Percentiles rank a stretch among this genome's conserved stretches.
These are phyloP conservation scores for Caracal caracal DNA, from an alignment of 2,113 vertebrate species.

Conservation along the genomic window DNA sequence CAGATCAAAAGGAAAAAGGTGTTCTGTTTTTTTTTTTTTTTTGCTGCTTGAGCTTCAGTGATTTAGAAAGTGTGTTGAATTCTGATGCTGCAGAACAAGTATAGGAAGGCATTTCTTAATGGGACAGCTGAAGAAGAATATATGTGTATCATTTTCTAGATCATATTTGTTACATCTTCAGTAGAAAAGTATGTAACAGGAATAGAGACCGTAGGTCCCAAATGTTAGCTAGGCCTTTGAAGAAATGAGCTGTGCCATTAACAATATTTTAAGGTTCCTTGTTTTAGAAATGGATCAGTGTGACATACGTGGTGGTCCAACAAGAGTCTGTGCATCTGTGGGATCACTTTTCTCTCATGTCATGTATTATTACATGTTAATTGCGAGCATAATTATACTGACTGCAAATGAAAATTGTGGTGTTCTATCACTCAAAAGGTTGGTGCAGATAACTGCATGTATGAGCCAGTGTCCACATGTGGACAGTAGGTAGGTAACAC, in stretches of 20 bases:
- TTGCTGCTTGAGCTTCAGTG: not conserved
- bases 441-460: constrained; percentile 48
- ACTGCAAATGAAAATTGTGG: constrained; percentile 63
- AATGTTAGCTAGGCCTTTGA: constrained; percentile 2
- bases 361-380: constrained; percentile 63
- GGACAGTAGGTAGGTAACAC: not conserved
- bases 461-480: not conserved
- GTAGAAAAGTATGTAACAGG: constrained; percentile 2
- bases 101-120: constrained; percentile 14
- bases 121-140: constrained; percentile 38
- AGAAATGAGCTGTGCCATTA: constrained; percentile 35
- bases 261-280: not conserved
- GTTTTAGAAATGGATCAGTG: constrained; percentile 23
- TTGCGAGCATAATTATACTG: constrained; percentile 67
- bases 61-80: constrained; percentile 51
- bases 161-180: not conserved
- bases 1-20: constrained; percentile 29
- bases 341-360: constrained; percentile 61
- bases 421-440: constrained; percentile 42
- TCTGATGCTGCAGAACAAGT: constrained; percentile 36
- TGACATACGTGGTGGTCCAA: not conserved
- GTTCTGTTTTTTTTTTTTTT: not conserved
- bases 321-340: constrained; percentile 11
- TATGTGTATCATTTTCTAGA: constrained; percentile 45
- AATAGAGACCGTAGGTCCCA: constrained; percentile 49